These are phyloP conservation scores for Porites divaricata DNA, from an alignment of 92 coral and sea anemone genomes.

Conservation along the genomic window DNA sequence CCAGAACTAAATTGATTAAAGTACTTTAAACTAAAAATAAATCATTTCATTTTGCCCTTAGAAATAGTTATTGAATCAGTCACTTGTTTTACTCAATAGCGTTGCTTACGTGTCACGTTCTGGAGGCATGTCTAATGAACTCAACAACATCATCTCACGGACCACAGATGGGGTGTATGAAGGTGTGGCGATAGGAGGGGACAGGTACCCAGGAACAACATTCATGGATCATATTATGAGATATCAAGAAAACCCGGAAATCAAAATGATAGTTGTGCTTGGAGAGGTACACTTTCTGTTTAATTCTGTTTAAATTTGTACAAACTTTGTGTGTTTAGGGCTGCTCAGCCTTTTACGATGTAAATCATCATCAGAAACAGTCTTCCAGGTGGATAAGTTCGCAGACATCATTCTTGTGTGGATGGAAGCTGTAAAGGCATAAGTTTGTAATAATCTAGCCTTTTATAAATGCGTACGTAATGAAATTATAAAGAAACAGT, in stretches of 20 bases:
- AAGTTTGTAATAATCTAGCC: too few species aligned
- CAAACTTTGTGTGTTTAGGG: too few species aligned
- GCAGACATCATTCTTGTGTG: too few species aligned
- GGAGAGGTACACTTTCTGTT: constrained; percentile 79
- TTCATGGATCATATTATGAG: constrained; percentile 88
- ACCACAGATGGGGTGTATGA: constrained; percentile 97
- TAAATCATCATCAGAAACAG: too few species aligned
- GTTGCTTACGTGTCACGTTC: constrained; percentile 99
- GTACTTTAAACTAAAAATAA: too few species aligned
- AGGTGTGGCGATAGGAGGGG: constrained; percentile 99
- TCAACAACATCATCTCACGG: constrained; percentile 97
- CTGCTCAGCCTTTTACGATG: too few species aligned
- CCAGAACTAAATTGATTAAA: too few species aligned
- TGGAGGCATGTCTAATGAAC: constrained; percentile 99
- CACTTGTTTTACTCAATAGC: constrained; percentile 40
- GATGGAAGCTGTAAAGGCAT: too few species aligned
- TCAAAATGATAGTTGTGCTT: constrained; percentile 91
- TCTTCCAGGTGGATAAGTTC: too few species aligned
- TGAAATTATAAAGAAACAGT: too few species aligned
- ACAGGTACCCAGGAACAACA: constrained; percentile 98
- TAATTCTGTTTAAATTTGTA: too few species aligned
- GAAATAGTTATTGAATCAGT: background rate
- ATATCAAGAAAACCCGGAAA: constrained; percentile 92
- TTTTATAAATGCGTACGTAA: too few species aligned
- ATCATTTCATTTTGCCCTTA: background rate